These are phyloP conservation scores for Perodicticus potto DNA, from an alignment of 2,797 vertebrate species.

Conservation along the genomic window DNA sequence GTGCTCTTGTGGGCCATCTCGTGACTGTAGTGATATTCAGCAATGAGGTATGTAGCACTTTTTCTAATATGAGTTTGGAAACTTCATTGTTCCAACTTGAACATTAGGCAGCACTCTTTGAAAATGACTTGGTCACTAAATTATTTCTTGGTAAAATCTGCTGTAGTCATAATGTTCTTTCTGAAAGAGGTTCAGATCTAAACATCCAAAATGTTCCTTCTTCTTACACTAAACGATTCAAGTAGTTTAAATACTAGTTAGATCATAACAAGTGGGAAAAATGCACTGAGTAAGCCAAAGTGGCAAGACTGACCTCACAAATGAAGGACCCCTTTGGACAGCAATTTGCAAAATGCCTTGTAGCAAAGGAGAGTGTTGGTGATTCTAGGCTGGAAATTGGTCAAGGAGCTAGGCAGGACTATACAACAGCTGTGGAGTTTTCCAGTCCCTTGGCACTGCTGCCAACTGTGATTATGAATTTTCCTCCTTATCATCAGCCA, in stretches of 20 bases:
- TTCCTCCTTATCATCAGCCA: not conserved
- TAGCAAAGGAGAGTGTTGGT: not conserved
- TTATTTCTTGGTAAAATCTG: not conserved
- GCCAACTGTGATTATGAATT: not conserved
- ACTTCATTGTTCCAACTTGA: no score
- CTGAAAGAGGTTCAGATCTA: not conserved
- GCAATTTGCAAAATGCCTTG: not conserved
- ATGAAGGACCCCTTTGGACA: not conserved
- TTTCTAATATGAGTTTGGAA: no score
- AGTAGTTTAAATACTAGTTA: not conserved
- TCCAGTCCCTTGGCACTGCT: not conserved
- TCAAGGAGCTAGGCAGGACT: not conserved
- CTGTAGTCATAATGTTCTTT: not conserved
- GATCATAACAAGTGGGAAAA: not conserved
- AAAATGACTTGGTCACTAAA: not conserved
- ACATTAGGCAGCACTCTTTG: not conserved
- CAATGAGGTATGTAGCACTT: no score
- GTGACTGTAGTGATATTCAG: no score
- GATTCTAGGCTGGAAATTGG: not conserved
- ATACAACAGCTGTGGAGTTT: not conserved
- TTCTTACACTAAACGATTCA: not conserved
- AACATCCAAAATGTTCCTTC: not conserved
- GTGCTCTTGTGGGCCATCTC: no score
- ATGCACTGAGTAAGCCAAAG: not conserved
- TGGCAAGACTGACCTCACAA: not conserved